Conservation (phyloP, 1,140 invertebrate genomes). For the Pogonus chalceus region DNA sequence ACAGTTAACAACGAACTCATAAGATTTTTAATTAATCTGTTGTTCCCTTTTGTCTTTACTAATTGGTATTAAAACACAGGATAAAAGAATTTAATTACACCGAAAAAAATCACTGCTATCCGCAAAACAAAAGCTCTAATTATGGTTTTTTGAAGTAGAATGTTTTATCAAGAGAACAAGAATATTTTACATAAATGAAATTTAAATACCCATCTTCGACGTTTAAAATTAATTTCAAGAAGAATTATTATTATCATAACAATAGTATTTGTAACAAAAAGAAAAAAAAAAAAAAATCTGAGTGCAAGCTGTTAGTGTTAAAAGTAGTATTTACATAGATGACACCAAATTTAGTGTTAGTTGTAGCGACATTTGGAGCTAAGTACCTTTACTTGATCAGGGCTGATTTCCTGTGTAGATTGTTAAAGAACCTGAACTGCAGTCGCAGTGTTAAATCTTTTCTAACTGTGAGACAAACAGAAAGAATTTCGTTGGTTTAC, state of each 20-base stretch:
- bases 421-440: slow-evolving; percentile 88
- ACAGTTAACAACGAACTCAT: too few relatives aligned
- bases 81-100: slow-evolving; percentile 14
- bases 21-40: background rate
- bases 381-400: slow-evolving; percentile 60
- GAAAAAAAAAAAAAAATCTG: too few relatives aligned
- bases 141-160: slow-evolving; percentile 7
- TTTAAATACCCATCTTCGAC: too few relatives aligned
- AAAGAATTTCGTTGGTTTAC: slow-evolving; percentile 31
- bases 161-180: too few relatives aligned
- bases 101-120: background rate
- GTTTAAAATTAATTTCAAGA: too few relatives aligned
- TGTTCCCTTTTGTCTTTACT: background rate
- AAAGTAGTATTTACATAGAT: too few relatives aligned
- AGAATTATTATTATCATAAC: too few relatives aligned
- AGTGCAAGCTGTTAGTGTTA: too few relatives aligned
- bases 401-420: slow-evolving; percentile 74
- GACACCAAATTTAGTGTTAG: too few relatives aligned
- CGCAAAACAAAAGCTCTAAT: background rate
- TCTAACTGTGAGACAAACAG: slow-evolving; percentile 60
- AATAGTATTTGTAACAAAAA: too few relatives aligned
- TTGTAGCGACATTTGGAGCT: background rate
- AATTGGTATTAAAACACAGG: background rate
- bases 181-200: too few relatives aligned
- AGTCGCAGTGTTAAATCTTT: slow-evolving; percentile 85